These are phyloP conservation scores for Furcula furcula DNA, from an alignment of 2,888 invertebrate species.

Conservation along the genomic window DNA sequence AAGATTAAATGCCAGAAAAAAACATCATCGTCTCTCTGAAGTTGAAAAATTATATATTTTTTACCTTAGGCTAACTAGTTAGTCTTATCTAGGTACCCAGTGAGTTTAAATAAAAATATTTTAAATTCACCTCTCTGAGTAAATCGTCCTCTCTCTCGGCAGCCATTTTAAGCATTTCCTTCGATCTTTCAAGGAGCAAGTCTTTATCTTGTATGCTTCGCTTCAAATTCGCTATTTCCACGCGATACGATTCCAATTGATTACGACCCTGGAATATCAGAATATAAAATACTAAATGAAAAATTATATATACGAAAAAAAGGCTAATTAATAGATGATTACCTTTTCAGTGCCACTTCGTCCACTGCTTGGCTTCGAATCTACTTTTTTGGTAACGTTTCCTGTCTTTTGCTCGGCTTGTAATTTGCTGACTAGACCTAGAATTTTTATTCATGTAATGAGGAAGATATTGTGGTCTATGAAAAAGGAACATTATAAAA, in stretches of 20 bases:
- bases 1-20: too few species aligned
- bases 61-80: too few species aligned
- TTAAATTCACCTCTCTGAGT: constrained; percentile 72
- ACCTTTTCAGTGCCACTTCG: constrained; percentile 63
- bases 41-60: too few species aligned
- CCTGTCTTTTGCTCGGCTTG: constrained; percentile 64
- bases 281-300: not conserved
- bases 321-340: constrained; percentile 6
- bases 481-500: too few species aligned
- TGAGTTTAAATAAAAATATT: not conserved
- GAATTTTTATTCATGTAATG: too few species aligned
- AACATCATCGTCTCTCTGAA: too few species aligned
- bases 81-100: too few species aligned
- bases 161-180: constrained; percentile 82
- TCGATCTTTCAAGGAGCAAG: constrained; percentile 80
- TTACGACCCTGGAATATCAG: constrained; percentile 42
- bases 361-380: constrained; percentile 61
- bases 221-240: constrained; percentile 75
- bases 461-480: too few species aligned
- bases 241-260: constrained; percentile 57
- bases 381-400: constrained; percentile 39
- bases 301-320: too few species aligned
- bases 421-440: constrained; percentile 69
- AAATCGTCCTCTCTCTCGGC: constrained; percentile 83
- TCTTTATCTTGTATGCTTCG: constrained; percentile 81